Conservation (phyloP, 2,113 vertebrate species). For the Pycnonotus jocosus region DNA sequence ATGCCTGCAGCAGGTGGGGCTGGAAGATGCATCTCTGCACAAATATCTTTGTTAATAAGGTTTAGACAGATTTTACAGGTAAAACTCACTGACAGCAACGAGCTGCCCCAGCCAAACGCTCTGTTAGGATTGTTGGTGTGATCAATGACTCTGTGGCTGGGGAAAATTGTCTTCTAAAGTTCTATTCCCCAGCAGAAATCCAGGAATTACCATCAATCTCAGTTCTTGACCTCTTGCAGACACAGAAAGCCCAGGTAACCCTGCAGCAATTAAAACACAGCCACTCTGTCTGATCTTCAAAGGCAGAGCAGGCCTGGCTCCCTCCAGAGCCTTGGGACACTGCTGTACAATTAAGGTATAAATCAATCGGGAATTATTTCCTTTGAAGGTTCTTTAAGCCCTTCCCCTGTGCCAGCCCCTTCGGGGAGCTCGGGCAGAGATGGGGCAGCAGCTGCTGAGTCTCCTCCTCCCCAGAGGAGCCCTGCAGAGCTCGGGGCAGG, state of each 20-base stretch:
- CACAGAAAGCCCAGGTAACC: conserved; percentile 24
- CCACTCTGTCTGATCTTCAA: conserved; percentile 53
- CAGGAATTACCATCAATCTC: neutral
- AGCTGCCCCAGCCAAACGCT: neutral
- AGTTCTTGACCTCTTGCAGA: conserved; percentile 11
- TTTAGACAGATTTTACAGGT: neutral
- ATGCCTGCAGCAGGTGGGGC: neutral
- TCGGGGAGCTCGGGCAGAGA: conserved; percentile 3
- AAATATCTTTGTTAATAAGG: neutral
- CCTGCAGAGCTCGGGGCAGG: neutral
- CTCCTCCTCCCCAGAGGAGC: conserved; percentile 24
- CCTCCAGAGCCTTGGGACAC: conserved; percentile 44
- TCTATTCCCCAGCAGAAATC: neutral
- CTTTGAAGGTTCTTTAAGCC: conserved; percentile 59
- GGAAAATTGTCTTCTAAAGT: neutral
- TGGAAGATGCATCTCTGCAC: neutral
- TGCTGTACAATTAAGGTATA: conserved; percentile 34
- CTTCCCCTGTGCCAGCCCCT: conserved; percentile 50
- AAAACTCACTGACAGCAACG: neutral
- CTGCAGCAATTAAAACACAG: conserved; percentile 54
- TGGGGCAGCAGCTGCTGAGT: conserved; percentile 23
- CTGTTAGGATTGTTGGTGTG: neutral
- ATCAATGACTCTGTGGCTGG: neutral
- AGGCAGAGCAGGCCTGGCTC: conserved; percentile 45
- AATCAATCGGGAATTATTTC: conserved; percentile 59